Percentiles rank a stretch among this genome's conserved stretches.
Conservation (phyloP, 2,113 vertebrate genomes). For the Phalacrocorax pelagicus region DNA sequence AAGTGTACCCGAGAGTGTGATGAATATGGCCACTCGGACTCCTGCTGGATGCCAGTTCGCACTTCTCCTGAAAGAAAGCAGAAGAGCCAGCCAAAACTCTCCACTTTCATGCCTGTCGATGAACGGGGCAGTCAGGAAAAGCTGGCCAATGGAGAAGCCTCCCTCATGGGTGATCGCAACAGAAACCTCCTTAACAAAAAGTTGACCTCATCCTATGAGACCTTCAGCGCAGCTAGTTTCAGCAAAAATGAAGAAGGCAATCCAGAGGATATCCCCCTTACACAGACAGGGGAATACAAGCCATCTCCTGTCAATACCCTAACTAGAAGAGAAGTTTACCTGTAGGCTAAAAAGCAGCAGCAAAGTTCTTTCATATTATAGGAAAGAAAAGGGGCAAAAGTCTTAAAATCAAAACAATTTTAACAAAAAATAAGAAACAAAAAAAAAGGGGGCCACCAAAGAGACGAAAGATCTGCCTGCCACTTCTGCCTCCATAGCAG, state of each 20-base stretch:
- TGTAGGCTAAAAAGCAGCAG: slow-evolving; percentile 81
- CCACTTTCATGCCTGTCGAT: slow-evolving; percentile 94
- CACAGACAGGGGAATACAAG: slow-evolving; percentile 97
- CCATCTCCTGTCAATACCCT: slow-evolving; percentile 94
- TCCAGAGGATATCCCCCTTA: slow-evolving; percentile 95
- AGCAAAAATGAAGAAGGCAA: slow-evolving; percentile 87
- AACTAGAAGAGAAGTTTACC: slow-evolving; percentile 98
- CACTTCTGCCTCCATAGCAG: slow-evolving; percentile 86
- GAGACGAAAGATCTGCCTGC: slow-evolving; percentile 82
- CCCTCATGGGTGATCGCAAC: slow-evolving; percentile 96
- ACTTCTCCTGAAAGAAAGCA: slow-evolving; percentile 95
- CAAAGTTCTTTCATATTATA: slow-evolving; percentile 61
- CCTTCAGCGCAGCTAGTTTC: slow-evolving; percentile 90
- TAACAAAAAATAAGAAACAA: slow-evolving; percentile 72
- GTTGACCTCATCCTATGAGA: slow-evolving; percentile 95
- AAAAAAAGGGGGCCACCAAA: slow-evolving; percentile 81
- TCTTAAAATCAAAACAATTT: slow-evolving; percentile 68
- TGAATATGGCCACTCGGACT: slow-evolving; percentile 98
- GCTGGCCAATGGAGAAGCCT: slow-evolving; percentile 94
- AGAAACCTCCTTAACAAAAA: slow-evolving; percentile 98
- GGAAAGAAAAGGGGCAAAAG: slow-evolving; percentile 70
- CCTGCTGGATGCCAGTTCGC: slow-evolving; percentile 99
- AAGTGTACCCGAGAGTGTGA: slow-evolving; percentile 98
- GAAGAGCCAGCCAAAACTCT: slow-evolving; percentile 98
- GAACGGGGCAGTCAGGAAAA: slow-evolving; percentile 94